phyloP scores from a whole-genome alignment of 2,113 vertebrate genomes.

The Sphaerodactylus townsendi region DNA sequence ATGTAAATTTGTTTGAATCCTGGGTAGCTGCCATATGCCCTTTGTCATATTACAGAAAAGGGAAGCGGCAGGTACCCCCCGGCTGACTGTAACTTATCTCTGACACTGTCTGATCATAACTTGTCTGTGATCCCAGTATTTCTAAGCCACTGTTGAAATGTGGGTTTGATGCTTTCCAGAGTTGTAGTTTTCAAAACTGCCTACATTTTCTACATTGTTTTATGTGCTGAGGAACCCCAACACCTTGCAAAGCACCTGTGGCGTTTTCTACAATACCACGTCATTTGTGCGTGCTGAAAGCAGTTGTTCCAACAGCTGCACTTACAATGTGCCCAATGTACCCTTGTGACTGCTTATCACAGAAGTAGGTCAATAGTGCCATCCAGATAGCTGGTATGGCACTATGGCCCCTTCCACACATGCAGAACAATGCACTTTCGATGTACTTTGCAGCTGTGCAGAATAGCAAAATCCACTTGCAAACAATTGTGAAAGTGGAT shows the following conservation, averaged over 20 bases:
- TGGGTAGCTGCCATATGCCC: slow-evolving; percentile 4
- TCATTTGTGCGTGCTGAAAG: neutral
- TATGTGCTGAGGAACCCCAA: neutral
- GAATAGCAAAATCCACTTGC: too few relatives aligned
- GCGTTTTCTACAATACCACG: neutral
- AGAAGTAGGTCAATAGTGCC: neutral
- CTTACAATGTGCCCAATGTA: too few relatives aligned
- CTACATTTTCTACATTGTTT: neutral
- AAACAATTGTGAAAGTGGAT: too few relatives aligned
- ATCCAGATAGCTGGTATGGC: neutral
- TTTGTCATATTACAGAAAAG: neutral
- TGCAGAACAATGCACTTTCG: too few relatives aligned
- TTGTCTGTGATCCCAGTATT: neutral
- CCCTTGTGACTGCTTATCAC: neutral
- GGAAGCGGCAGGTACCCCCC: neutral
- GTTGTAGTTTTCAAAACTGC: neutral
- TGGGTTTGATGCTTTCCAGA: neutral
- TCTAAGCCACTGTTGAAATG: neutral
- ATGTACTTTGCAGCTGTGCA: too few relatives aligned
- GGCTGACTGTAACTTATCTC: neutral
- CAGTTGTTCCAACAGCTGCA: neutral
- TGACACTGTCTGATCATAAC: neutral
- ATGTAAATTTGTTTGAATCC: slow-evolving; percentile 5
- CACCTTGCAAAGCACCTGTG: neutral
- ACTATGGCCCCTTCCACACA: too few relatives aligned